These are phyloP conservation scores for Stenotaenia linearis DNA, from an alignment of 2,888 invertebrate genomes.

Conservation along the genomic window DNA sequence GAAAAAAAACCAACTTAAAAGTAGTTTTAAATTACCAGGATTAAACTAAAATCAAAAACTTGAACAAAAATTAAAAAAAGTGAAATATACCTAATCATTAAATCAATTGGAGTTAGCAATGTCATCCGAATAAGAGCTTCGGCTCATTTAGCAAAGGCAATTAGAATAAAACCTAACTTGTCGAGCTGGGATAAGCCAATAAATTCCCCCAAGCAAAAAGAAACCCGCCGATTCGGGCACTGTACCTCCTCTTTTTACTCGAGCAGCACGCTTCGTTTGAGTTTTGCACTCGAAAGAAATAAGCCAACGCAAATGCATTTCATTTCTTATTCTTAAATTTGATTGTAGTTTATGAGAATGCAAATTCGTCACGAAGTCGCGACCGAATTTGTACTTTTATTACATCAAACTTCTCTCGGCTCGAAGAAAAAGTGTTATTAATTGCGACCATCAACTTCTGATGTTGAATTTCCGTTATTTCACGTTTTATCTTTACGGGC, in stretches of 20 bases:
- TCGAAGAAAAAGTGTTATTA: not conserved
- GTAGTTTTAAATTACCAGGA: not conserved
- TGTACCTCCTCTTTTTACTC: not conserved
- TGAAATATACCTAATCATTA: not conserved
- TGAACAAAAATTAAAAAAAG: too few species aligned
- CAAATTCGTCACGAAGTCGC: not conserved
- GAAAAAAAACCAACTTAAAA: too few species aligned
- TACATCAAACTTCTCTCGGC: not conserved
- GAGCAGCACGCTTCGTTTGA: slow-evolving; percentile 13
- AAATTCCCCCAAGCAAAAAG: not conserved
- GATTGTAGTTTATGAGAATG: slow-evolving; percentile 1
- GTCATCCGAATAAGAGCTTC: not conserved
- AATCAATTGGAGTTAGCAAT: not conserved
- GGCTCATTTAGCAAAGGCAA: slow-evolving; percentile 14
- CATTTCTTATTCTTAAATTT: not conserved
- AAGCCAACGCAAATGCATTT: slow-evolving; percentile 7
- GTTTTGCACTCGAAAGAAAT: slow-evolving; percentile 5
- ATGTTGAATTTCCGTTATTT: not conserved
- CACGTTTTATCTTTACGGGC: not conserved
- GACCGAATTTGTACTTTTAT: not conserved
- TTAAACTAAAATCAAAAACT: not conserved
- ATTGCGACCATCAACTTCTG: not conserved
- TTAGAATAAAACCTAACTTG: not conserved
- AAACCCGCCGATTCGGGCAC: not conserved
- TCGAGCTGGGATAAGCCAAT: slow-evolving; percentile 3